phyloP scores from a whole-genome alignment of 2,888 invertebrate genomes.

The Epinotia demarniana region DNA sequence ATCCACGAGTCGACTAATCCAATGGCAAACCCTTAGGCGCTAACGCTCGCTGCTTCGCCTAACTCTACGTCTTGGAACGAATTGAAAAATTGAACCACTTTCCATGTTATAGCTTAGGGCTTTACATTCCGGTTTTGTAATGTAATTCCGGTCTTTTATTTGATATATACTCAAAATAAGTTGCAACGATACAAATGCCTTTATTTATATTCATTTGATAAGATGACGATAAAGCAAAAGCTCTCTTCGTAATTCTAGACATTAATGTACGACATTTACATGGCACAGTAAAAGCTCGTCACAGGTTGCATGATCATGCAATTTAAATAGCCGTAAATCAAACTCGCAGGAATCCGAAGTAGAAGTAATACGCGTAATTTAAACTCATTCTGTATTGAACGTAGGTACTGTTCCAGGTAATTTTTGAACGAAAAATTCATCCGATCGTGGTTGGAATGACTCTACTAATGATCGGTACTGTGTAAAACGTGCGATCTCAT shows the following conservation, averaged over 20 bases:
- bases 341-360: constrained; percentile 60
- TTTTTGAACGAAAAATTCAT: constrained; percentile 63
- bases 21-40: constrained; percentile 48
- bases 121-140: constrained; percentile 65
- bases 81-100: constrained; percentile 76
- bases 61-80: constrained; percentile 48
- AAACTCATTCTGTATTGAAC: constrained; percentile 59
- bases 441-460: constrained; percentile 67
- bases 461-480: constrained; percentile 66
- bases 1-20: constrained; percentile 38
- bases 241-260: constrained; percentile 5
- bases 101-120: constrained; percentile 66
- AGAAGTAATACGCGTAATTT: constrained; percentile 67
- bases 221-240: background rate
- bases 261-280: constrained; percentile 34
- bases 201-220: background rate
- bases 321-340: constrained; percentile 61
- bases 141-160: constrained; percentile 50
- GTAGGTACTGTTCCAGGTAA: constrained; percentile 61
- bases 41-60: constrained; percentile 44
- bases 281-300: constrained; percentile 52
- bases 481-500: constrained; percentile 72
- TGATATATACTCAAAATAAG: background rate
- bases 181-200: background rate
- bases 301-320: constrained; percentile 60